Base-by-base conservation (phyloP, 2,113 vertebrate species). In the Trematomus loennbergii region DNA sequence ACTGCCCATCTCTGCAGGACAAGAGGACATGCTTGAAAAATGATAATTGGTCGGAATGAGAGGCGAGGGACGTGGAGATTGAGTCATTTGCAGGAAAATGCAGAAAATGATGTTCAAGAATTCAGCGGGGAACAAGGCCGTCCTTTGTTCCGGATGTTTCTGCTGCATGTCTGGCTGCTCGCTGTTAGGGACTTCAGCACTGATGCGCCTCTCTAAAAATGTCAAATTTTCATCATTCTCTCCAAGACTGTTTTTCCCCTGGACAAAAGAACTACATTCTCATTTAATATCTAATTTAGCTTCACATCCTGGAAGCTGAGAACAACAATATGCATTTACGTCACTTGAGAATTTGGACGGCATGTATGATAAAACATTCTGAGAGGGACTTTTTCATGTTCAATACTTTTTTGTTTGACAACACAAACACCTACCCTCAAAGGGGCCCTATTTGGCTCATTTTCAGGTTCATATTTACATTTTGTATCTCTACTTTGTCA, bases 11-110 rank as follows among this genome's bases (percentile, higher is more conserved):
- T 83, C 53, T 82, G 69, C 57, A 66, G 81, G 76, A 88, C 3
- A n/a, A 76, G 71, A 43, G 63, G 62, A 62, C 54, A 76, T 54
- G 86, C 67, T 81, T 82, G 81, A 91, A 76, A 91, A 90, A 90
- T 85, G 85, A 78, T 91, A 93, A 92, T 89, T 87, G 84, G 72
- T 60, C 65, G 33, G 89, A 89, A 88, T 90, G 87, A 83, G 76
- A 90, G 82, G 90, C 83, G 87, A 87, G 74, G 90, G 86, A 91
- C 33, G 88, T 78, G 82, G 85, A 88, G 83, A 92, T 91, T 90
- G 88, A 93, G 89, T 93, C 91, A 91, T 91, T 92, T 88, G 88
- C 87, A 88, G 79, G 87, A 90, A 94, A 93, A 93, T 92, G 88
- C 87, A 69, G 83, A 93, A 92, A 94, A 92, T 90, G 86, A 91